Base-by-base conservation (phyloP, 2,113 vertebrate species). In the Heterotis niloticus region DNA sequence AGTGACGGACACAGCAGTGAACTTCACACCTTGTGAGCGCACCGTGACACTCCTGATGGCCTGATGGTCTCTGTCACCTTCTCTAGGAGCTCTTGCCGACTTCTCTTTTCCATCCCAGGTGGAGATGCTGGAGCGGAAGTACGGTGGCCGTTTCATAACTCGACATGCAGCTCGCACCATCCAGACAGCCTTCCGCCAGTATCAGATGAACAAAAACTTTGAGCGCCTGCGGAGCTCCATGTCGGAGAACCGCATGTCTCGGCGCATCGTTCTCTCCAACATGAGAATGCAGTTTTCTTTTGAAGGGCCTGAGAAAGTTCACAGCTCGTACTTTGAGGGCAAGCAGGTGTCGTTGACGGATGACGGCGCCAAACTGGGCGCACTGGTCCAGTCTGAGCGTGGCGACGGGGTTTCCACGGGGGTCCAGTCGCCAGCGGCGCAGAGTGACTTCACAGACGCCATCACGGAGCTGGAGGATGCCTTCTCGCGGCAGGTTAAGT, bases 271-370 rank as follows among this genome's bases (percentile, higher is more conserved):
- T 81, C 90, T 99, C 78, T 98, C 97, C 95, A 98, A 98, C 93
- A 99, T 98, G 97, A 95, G 97, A 91, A 97, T 99, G 96, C 96
- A 98, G 96, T 96, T 99, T 94, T 99, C 97, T 78, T 98, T 98
- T 84, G 96, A 99, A 94, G 97, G 96, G 78, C 95, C 96, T 82
- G 97, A 99, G 90, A 98, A 98, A 92, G 92, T 96, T 91, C 96
- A 96, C 85, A 96, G 96, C 92, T 98, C 96, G 73, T 98, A 96
- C 88, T 98, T 99, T 0, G 96, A 99, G 83, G 96, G 97, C 71
- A 97, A 98, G 82, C 96, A 98, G 82, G 93, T 99, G 34, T 97
- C 96, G 0, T 88, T 98, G 86, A 94, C 94, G 0, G 94, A 96
- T 0, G 95, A 96, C 12, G 91, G 93, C 78, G 84, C 94, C 23